These are phyloP conservation scores for Drosophila insularis DNA, from an alignment of 1,140 invertebrate species.

Conservation along the genomic window DNA sequence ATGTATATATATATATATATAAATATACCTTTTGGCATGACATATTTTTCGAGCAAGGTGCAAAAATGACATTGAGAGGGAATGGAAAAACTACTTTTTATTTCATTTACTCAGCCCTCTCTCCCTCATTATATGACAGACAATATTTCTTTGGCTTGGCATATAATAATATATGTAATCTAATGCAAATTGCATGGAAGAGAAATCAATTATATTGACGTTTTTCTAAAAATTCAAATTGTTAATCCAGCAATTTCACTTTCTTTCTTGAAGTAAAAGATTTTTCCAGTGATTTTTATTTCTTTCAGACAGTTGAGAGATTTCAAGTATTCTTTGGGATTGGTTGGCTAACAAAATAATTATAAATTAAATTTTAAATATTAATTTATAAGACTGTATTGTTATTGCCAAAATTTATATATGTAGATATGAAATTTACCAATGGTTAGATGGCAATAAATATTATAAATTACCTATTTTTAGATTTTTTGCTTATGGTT, in stretches of 20 bases:
- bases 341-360: too few relatives aligned
- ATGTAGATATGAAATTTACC: too few relatives aligned
- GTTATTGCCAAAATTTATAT: too few relatives aligned
- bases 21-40: conserved; percentile 74
- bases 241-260: too few relatives aligned
- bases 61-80: conserved; percentile 49
- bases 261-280: too few relatives aligned
- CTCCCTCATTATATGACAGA: not conserved
- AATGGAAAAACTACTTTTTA: too few relatives aligned
- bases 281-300: too few relatives aligned
- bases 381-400: too few relatives aligned
- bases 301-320: too few relatives aligned
- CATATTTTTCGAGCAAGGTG: conserved; percentile 71
- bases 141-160: not conserved
- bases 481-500: not conserved
- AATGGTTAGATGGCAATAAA: not conserved
- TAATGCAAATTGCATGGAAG: conserved; percentile 70
- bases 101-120: too few relatives aligned
- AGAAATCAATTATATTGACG: conserved; percentile 77
- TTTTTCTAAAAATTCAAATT: conserved; percentile 48
- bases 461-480: not conserved
- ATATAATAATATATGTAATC: conserved; percentile 18
- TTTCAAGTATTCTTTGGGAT: too few relatives aligned
- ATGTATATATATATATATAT: conserved; percentile 48
- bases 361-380: too few relatives aligned